Percentiles rank a stretch among this genome's conserved stretches.
These are phyloP conservation scores for Calycopis cecrops DNA, from an alignment of 1,140 invertebrate genomes.

Conservation along the genomic window DNA sequence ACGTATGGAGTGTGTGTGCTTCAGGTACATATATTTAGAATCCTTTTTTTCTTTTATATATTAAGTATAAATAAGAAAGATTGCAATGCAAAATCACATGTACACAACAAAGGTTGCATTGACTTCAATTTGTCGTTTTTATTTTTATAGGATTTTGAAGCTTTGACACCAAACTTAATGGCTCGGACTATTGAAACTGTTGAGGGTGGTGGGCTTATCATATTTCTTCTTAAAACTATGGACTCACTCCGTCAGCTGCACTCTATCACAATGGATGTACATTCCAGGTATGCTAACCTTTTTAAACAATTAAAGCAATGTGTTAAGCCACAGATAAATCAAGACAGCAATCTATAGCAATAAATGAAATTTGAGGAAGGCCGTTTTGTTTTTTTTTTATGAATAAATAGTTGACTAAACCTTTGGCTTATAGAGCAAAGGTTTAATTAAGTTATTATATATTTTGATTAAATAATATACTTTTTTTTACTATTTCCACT, in stretches of 20 bases:
- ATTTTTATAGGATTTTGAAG: constrained; percentile 94
- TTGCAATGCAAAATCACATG: neutral
- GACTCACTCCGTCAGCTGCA: constrained; percentile 95
- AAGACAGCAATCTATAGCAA: too few species aligned
- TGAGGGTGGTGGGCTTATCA: constrained; percentile 96
- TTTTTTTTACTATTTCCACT: too few species aligned
- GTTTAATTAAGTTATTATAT: too few species aligned
- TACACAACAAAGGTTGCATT: neutral
- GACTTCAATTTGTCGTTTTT: neutral
- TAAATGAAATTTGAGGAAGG: too few species aligned
- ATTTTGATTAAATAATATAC: too few species aligned
- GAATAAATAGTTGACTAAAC: too few species aligned
- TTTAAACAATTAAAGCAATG: neutral
- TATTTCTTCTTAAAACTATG: constrained; percentile 91
- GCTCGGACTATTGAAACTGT: constrained; percentile 99
- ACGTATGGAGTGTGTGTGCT: constrained; percentile 98
- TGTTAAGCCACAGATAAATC: too few species aligned
- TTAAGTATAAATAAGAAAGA: too few species aligned
- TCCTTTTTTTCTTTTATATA: neutral
- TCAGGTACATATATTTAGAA: constrained; percentile 78
- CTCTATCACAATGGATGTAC: constrained; percentile 99
- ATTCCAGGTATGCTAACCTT: constrained; percentile 82
- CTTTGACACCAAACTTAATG: constrained; percentile 97
- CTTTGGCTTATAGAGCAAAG: too few species aligned
- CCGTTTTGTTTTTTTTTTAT: too few species aligned